phyloP scores from a whole-genome alignment of 2,113 vertebrate genomes.

The Oryzias celebensis region DNA sequence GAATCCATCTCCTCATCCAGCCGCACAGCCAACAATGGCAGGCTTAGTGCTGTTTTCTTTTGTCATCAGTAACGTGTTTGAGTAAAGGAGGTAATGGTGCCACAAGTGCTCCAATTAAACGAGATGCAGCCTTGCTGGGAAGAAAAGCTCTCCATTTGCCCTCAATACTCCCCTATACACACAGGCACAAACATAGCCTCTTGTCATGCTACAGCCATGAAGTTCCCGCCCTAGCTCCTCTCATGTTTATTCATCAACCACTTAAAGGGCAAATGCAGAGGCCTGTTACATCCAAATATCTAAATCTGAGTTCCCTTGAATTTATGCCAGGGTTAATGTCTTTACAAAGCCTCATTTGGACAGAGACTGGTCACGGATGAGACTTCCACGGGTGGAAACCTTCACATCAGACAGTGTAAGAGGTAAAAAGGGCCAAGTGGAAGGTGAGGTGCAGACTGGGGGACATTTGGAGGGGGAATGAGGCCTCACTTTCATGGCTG shows the following conservation, averaged over 20 bases:
- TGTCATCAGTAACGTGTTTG: conserved; percentile 77
- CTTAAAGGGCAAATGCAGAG: conserved; percentile 70
- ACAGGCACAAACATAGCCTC: conserved; percentile 33
- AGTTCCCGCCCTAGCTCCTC: conserved; percentile 61
- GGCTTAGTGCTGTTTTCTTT: conserved; percentile 77
- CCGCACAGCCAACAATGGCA: conserved; percentile 64
- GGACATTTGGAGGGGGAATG: conserved; percentile 52
- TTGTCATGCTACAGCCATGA: conserved; percentile 54
- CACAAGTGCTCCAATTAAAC: conserved; percentile 81
- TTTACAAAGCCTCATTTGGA: conserved; percentile 19
- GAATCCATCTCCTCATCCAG: conserved; percentile 63
- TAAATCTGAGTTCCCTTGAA: conserved; percentile 69
- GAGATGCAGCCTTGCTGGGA: conserved; percentile 74
- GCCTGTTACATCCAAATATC: conserved; percentile 75
- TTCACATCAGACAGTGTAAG: conserved; percentile 12
- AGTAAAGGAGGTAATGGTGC: conserved; percentile 76
- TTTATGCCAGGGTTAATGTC: conserved; percentile 42
- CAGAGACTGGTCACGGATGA: conserved; percentile 11
- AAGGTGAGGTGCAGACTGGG: conserved; percentile 49
- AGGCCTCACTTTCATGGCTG: conserved; percentile 70
- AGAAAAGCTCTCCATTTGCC: conserved; percentile 61
- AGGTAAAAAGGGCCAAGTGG: conserved; percentile 28
- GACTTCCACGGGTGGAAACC: conserved; percentile 29
- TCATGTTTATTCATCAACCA: conserved; percentile 82
- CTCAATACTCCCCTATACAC: conserved; percentile 49